Base-by-base conservation (phyloP, 2,113 vertebrate species). In the Pitta sordida region DNA sequence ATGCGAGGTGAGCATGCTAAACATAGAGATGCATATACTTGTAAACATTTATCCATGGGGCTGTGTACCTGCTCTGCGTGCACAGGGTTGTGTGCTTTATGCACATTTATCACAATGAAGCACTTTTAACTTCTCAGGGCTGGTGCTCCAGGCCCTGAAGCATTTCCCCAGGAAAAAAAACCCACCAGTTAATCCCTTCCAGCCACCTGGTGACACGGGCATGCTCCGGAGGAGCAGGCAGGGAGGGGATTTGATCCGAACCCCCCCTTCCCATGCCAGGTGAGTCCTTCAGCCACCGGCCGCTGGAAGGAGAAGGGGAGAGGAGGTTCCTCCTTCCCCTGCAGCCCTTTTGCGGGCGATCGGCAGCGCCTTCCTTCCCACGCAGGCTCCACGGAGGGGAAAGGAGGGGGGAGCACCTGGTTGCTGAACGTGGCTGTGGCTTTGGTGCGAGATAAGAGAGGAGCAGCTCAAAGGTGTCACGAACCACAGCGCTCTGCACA, bases 331-430 rank as follows among this genome's bases (percentile, higher is more conserved):
- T 90, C 91, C 92, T 48, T 91, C 6, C 62, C 91, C 80, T 88
- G 83, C 58, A 32, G 95, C 44, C 41, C 0, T 86, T 86, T 63
- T 83, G 91, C 24, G 67, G 94, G 75, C 16, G 0, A 73, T 77
- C 23, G 2, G 80, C 80, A 92, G 88, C 58, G 70, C 90, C 92
- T 87, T 86, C 62, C 95, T 95, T 92, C 96, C 96, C 94, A 96
- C 93, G 90, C 94, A 82, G 95, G 94, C 94, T 95, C 93, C 94
- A 95, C 4, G 36, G 49, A 86, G 89, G 89, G 91, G 95, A 84
- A 63, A 93, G 89, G 91, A 9, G 55, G 86, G n/a, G 39, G 89
- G 74, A 94, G 91, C 87, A 86, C 81, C 93, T 78, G 94, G 69
- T 81, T 78, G 83, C 84, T 51, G 94, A 95, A 71, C 90, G 77